These are phyloP conservation scores for Clavelina lepadiformis DNA, from an alignment of 23 tunicate genomes.

Conservation along the genomic window DNA sequence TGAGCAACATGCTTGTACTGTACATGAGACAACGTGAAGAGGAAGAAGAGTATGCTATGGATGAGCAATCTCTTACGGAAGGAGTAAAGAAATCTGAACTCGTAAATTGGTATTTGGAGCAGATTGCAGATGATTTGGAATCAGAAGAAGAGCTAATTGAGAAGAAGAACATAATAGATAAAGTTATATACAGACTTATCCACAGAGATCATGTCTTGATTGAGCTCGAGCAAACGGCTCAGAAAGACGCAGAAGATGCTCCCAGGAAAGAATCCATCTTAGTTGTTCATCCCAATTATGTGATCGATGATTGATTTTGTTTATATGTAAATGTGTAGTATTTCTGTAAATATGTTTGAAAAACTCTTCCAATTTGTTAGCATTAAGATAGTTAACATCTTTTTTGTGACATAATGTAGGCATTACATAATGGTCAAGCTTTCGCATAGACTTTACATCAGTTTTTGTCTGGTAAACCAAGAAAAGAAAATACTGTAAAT, in stretches of 20 bases:
- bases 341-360: too few relatives aligned
- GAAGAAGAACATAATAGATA: conserved; percentile 44
- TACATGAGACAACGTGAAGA: conserved; percentile 82
- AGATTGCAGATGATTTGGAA: conserved; percentile 77
- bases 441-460: too few relatives aligned
- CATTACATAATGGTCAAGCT: too few relatives aligned
- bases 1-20: conserved; percentile 86
- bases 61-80: conserved; percentile 18
- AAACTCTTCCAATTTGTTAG: too few relatives aligned
- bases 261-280: conserved; percentile 41
- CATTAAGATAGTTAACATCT: too few relatives aligned
- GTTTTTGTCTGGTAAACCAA: too few relatives aligned
- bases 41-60: conserved; percentile 18
- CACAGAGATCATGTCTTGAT: conserved; percentile 83
- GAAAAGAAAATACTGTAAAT: too few relatives aligned
- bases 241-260: conserved; percentile 27
- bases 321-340: too few relatives aligned
- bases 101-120: conserved; percentile 93
- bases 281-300: conserved; percentile 96
- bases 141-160: conserved; percentile 76
- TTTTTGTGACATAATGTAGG: too few relatives aligned
- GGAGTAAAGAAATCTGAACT: conserved; percentile 60
- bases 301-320: conserved; percentile 68
- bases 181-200: conserved; percentile 71
- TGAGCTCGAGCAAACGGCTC: conserved; percentile 56